Conservation (phyloP, 2,888 invertebrate genomes). For the Euplagia quadripunctaria region DNA sequence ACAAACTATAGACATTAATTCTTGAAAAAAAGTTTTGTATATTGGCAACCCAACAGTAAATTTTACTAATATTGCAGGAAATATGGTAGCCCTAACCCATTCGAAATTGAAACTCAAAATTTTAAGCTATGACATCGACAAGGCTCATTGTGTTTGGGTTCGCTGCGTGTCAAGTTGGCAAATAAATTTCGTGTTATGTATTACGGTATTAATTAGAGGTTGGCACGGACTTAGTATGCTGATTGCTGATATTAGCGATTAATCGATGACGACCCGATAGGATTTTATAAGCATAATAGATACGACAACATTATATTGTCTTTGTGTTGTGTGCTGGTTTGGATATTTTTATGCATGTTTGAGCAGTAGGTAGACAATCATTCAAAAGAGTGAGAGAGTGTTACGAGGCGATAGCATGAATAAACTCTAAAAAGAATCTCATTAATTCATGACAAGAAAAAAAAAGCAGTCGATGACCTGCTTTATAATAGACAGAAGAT, state of each 20-base stretch:
- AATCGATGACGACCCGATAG: not conserved
- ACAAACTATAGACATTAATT: no score
- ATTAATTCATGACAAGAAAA: no score
- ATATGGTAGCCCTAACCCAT: constrained; percentile 38
- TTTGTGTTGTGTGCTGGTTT: not conserved
- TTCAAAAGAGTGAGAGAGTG: no score
- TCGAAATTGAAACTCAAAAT: constrained; percentile 59
- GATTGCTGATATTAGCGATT: constrained; percentile 5
- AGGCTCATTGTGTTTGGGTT: constrained; percentile 64
- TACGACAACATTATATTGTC: not conserved
- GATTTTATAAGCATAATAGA: not conserved
- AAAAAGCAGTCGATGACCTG: no score
- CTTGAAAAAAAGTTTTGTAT: not conserved
- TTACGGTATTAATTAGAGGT: constrained; percentile 50
- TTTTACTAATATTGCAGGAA: not conserved
- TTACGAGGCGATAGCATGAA: no score
- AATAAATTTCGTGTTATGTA: constrained; percentile 54
- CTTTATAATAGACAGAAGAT: no score
- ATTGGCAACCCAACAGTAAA: not conserved
- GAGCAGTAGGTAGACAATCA: not conserved
- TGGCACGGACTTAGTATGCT: constrained; percentile 14
- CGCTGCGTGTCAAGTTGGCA: constrained; percentile 57
- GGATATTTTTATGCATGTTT: not conserved
- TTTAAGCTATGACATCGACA: constrained; percentile 66
- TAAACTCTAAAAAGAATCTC: no score